These are phyloP conservation scores for Drosophila sordidapex DNA, from an alignment of 2,888 invertebrate species.

Conservation along the genomic window DNA sequence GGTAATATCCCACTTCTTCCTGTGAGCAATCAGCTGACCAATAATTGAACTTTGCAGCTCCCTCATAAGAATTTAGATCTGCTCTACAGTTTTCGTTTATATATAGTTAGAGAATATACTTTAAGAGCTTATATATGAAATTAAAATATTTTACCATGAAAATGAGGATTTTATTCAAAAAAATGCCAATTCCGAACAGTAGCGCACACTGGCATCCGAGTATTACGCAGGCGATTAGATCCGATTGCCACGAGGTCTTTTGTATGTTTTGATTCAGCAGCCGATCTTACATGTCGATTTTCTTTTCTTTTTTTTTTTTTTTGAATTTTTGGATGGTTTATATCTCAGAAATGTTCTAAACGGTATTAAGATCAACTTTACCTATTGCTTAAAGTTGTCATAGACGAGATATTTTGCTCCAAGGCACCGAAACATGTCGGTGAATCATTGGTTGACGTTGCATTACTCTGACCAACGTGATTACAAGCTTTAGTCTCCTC, in stretches of 20 bases:
- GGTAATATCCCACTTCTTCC: neutral
- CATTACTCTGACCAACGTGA: neutral
- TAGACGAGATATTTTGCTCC: conserved; percentile 1
- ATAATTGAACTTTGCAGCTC: neutral
- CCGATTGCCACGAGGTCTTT: conserved; percentile 1
- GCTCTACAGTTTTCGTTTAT: neutral
- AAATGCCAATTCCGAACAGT: conserved; percentile 3
- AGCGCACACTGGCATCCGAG: neutral
- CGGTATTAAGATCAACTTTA: conserved; percentile 3
- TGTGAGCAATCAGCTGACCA: neutral
- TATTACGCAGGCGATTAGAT: neutral
- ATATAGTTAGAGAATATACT: neutral
- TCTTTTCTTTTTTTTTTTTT: neutral
- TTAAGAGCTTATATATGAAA: conserved; percentile 21
- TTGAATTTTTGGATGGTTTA: neutral
- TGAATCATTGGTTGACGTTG: neutral
- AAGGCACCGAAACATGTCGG: neutral
- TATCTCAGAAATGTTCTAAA: neutral
- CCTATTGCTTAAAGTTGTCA: conserved; percentile 4
- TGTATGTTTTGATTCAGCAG: neutral
- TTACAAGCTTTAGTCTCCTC: conserved; percentile 2
- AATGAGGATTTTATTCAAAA: conserved; percentile 8
- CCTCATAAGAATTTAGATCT: neutral
- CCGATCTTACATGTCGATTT: conserved; percentile 1
- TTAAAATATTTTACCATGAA: conserved; percentile 42